These are phyloP conservation scores for Nomada fabriciana DNA, from an alignment of 2,888 invertebrate species.

Conservation along the genomic window DNA sequence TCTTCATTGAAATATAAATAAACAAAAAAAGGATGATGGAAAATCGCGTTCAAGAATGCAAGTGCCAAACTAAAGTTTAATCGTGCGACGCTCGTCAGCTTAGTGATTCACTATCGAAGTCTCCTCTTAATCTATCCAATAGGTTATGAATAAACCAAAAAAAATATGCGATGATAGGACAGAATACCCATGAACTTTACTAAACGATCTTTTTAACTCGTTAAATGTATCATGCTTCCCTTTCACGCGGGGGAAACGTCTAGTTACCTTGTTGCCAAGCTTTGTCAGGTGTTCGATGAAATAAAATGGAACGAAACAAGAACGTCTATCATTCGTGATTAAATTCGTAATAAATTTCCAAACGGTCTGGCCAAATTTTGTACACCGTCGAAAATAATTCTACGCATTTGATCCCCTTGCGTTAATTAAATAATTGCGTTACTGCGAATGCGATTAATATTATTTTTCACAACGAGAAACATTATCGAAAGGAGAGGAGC, in stretches of 20 bases:
- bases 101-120: conserved; percentile 47
- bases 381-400: conserved; percentile 36
- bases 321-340: no score
- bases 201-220: conserved; percentile 34
- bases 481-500: background rate
- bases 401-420: conserved; percentile 24
- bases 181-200: conserved; percentile 24
- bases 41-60: conserved; percentile 52
- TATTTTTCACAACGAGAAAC: conserved; percentile 52
- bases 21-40: background rate
- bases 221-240: conserved; percentile 24
- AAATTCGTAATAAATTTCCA: background rate
- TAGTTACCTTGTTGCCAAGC: conserved; percentile 54
- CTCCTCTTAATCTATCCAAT: conserved; percentile 44
- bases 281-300: conserved; percentile 38
- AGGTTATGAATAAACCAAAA: conserved; percentile 10
- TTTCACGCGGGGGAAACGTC: background rate
- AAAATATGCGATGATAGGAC: conserved; percentile 5
- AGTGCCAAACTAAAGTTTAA: conserved; percentile 70
- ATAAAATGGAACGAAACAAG: conserved; percentile 17
- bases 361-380: conserved; percentile 48
- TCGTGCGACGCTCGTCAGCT: conserved; percentile 47
- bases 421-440: background rate
- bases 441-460: conserved; percentile 18
- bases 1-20: background rate